Base-by-base conservation (phyloP, 2,888 invertebrate genomes). In the Chymomyza fuscimana region DNA sequence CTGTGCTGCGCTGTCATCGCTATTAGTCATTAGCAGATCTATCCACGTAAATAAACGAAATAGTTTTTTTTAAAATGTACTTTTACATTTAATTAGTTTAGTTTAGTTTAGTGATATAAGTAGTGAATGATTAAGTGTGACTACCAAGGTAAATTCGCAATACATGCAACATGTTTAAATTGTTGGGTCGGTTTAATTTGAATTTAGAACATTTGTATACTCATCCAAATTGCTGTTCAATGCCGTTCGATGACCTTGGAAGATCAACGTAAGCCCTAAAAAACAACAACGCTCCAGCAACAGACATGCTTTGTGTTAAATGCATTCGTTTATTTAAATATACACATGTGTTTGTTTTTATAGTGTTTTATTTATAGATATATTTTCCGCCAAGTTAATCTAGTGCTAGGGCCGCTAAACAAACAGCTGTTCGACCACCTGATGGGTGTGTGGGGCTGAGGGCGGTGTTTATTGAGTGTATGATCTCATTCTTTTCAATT, bases 391-490 rank as follows among this genome's bases (percentile, higher is more conserved):
- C 12, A 46, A 46, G 40, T 46, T 46, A 46, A 46, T 46, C 10
- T 58, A 58, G 9, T 19, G 19, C 10, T 58, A 58, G 58, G 58
- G 58, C 25, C 25, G 19, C 16, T n/a, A 2, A 12, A 36, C 16
- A 52, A 82, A 81, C 83, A 83, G 83, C 83, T 83, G 83, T 86
- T 65, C 70, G 79, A 58, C 78, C 83, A 86, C 80, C 82, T 84
- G 82, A 76, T 74, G 58, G 59, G 67, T 54, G 66, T 72, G 73
- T 58, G 77, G 69, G 69, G 66, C 12, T 65, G 69, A 63, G 69
- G 72, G 63, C 59, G 65, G 50, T 64, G 58, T 58, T 63, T 56
- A 58, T 63, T 67, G 19, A 50, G 64, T 54, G 69, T 65, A 83
- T 84, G 86, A 86, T 84, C 82, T 84, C 86, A 83, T 82, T 74